Evolutionary conservation across 2,113 vertebrate species (phyloP), one percentile per base, ranked within the genome.

Genomic region (Myiozetetes cayanensis): DNA sequence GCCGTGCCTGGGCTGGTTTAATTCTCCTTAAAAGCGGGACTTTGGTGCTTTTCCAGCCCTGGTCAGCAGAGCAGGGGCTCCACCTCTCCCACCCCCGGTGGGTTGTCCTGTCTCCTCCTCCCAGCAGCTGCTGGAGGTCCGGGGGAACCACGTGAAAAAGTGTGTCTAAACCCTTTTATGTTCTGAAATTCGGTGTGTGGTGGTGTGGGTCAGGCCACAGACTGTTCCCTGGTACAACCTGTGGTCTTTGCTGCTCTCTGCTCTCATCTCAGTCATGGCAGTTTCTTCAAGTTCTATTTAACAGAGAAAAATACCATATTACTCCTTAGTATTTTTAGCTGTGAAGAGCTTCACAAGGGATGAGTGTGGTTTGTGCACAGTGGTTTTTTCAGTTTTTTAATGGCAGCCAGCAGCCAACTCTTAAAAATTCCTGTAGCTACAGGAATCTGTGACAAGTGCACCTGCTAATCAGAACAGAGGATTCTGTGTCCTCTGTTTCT

Each of bases 91-190:
- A 6, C 27, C 68, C 6, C 9, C 6, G 0, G 1, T 2, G 66
- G 44, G 12, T 10, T 49, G 10, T 14, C 12, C 71, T 31, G 43
- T 35, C 50, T 14, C 6, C 77, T 27, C 44, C 66, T 43, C 12
- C 6, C 30, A 3, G 66, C 9, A 21, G 11, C 47, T 30, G 58
- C 21, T 12, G 58, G 27, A 6, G 8, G 25, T 6, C 3, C 9
- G 0, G 41, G 56, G 20, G 1, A 46, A 46, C 15, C 11, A 0
- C n/a, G 14, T 4, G 73, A 5, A 10, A 13, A 28, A 2, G 14
- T 5, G 20, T 7, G 30, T 7, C 10, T 31, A 2, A 47, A 5
- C 19, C 19, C 59, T 5, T 0, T 16, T 8, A 0, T 4, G 2
- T 33, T 19, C 37, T 6, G 56, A 13, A 53, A 10, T 52, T 6